Base-by-base conservation (phyloP, 1,140 invertebrate species). In the Ctenoplectra terminalis region DNA sequence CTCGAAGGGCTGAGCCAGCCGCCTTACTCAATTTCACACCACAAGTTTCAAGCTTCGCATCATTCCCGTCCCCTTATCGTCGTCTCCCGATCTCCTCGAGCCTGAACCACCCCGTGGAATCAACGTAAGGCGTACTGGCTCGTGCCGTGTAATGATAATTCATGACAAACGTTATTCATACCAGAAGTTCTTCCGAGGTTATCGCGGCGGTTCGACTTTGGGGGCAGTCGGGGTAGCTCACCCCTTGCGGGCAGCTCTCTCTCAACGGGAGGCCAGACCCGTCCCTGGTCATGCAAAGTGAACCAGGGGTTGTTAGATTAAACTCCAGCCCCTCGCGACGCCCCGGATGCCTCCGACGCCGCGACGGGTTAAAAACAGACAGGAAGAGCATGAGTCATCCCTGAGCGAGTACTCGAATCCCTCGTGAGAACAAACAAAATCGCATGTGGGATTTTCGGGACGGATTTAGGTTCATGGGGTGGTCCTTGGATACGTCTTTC, bases 301-400 rank as follows among this genome's bases (percentile, higher is more conserved):
- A 90, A 83, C 84, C 81, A 83, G 90, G 90, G 90, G 89, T 87
- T 87, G 90, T 90, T 90, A 90, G 90, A 91, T 91, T 91, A 91
- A 91, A 91, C 84, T 90, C 87, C 84, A 86, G 84, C 90, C 90
- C 90, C 90, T 89, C 81, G 89, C 88, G 89, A 92, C 90, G 89
- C 90, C 91, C 91, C 91, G 90, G 90, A 92, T 90, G 84, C 90
- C 89, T 87, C 84, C 84, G 85, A 90, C 90, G 90, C 90, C 91
- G 86, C 87, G 87, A 72, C 89, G 91, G 90, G 91, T 92, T 92
- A 92, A 92, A 92, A 92, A 92, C 91, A 90, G 91, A 91, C 89
- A 90, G 86, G 82, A 91, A 90, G 89, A 91, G 88, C 91, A 88
- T 85, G 90, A 88, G 88, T 91, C 90, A 91, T 92, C 82, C 85